Percentiles rank a stretch among this genome's conserved stretches.
Conservation (phyloP, 1,140 invertebrate genomes). For the Zaprionus ornatus region DNA sequence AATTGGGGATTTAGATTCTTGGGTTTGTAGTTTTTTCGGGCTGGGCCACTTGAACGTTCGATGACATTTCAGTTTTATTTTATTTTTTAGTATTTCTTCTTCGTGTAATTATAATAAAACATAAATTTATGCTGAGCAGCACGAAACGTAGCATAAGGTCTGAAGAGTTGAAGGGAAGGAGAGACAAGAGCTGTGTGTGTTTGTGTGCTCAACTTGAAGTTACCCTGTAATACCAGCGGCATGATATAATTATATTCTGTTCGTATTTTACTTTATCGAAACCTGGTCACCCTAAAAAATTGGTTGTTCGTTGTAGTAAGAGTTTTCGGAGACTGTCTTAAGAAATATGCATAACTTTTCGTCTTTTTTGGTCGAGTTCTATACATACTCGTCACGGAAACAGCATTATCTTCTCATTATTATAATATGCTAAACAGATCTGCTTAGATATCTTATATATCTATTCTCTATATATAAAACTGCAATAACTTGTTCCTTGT, state of each 20-base stretch:
- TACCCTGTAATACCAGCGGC: constrained; percentile 4
- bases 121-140: constrained; percentile 64
- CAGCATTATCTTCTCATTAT: too few species aligned
- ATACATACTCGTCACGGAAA: too few species aligned
- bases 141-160: neutral
- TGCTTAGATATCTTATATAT: neutral
- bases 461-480: neutral
- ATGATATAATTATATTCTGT: too few species aligned
- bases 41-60: constrained; percentile 76
- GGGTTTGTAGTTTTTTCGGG: neutral
- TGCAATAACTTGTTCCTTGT: neutral
- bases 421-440: too few species aligned
- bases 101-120: constrained; percentile 74
- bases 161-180: neutral
- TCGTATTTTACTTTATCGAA: too few species aligned
- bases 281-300: too few species aligned
- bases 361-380: too few species aligned
- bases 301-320: too few species aligned
- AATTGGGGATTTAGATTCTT: constrained; percentile 7
- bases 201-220: neutral
- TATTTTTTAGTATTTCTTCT: constrained; percentile 43
- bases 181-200: too few species aligned
- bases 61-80: constrained; percentile 79
- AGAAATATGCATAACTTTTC: too few species aligned
- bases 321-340: too few species aligned